These are phyloP conservation scores for Anastatus disparis DNA, from an alignment of 1,140 invertebrate species.

Conservation along the genomic window DNA sequence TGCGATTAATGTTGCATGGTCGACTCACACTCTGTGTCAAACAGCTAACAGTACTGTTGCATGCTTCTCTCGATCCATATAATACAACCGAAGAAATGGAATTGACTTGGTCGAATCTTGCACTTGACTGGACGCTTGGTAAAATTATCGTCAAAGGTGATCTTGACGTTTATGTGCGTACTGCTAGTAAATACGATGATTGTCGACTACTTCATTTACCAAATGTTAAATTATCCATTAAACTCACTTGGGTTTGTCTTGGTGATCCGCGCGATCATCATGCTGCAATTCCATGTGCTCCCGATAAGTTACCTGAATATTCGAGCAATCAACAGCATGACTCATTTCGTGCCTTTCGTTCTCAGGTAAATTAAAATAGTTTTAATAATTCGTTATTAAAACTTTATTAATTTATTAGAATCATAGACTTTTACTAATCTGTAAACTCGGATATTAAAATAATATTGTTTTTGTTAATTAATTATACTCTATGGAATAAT, in stretches of 20 bases:
- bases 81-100: conserved; percentile 99
- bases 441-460: no score
- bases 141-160: conserved; percentile 66
- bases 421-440: no score
- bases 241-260: conserved; percentile 90
- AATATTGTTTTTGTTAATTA: no score
- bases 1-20: conserved; percentile 91
- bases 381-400: no score
- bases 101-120: conserved; percentile 90
- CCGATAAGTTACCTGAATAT: conserved; percentile 96
- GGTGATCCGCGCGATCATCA: conserved; percentile 96
- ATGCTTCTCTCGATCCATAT: conserved; percentile 96
- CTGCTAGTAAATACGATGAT: conserved; percentile 98
- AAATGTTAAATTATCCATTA: conserved; percentile 85
- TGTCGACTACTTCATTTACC: conserved; percentile 86
- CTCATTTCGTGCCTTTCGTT: conserved; percentile 92
- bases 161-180: conserved; percentile 87
- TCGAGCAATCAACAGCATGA: conserved; percentile 93
- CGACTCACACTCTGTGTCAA: conserved; percentile 87
- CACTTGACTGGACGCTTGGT: conserved; percentile 97
- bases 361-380: conserved; percentile 56
- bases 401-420: no score
- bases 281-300: conserved; percentile 95
- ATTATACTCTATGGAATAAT: no score
- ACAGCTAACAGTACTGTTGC: conserved; percentile 87